These are phyloP conservation scores for Lysiphlebus fabarum DNA, from an alignment of 1,140 invertebrate genomes.

Conservation along the genomic window DNA sequence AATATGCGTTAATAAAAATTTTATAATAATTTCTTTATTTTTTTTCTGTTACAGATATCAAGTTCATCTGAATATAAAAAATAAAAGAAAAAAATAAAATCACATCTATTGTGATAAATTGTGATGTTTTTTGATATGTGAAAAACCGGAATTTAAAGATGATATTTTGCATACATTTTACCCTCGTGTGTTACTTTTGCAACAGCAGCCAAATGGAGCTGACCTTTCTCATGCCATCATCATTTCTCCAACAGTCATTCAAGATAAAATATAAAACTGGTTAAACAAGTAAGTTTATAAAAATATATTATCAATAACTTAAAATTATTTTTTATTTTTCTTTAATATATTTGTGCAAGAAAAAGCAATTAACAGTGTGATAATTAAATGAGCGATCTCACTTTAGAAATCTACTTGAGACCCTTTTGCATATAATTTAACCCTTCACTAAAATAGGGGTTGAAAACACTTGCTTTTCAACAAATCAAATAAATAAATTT, in stretches of 20 bases:
- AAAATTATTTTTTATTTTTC: constrained; percentile 1
- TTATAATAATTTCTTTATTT: background rate
- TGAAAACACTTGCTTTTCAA: too few relatives aligned
- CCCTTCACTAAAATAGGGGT: too few relatives aligned
- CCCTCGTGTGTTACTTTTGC: background rate
- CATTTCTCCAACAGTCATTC: background rate
- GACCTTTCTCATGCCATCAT: constrained; percentile 18
- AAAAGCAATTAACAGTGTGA: constrained; percentile 12
- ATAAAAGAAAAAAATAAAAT: too few relatives aligned
- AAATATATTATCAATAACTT: background rate
- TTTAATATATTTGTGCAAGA: background rate
- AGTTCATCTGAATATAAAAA: too few relatives aligned
- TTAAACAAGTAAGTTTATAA: background rate
- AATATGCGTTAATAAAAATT: background rate
- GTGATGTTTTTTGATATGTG: background rate
- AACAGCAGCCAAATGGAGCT: constrained; percentile 2
- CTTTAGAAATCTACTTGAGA: constrained; percentile 4
- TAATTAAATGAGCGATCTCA: constrained; percentile 17
- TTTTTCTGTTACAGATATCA: background rate
- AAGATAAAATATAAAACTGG: background rate
- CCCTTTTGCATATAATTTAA: background rate
- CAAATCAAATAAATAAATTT: too few relatives aligned
- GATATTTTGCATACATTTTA: background rate
- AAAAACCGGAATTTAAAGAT: constrained; percentile 2
- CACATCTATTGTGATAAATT: too few relatives aligned